Base-by-base conservation (phyloP, 2,113 vertebrate species). In the Aldabrachelys gigantea region DNA sequence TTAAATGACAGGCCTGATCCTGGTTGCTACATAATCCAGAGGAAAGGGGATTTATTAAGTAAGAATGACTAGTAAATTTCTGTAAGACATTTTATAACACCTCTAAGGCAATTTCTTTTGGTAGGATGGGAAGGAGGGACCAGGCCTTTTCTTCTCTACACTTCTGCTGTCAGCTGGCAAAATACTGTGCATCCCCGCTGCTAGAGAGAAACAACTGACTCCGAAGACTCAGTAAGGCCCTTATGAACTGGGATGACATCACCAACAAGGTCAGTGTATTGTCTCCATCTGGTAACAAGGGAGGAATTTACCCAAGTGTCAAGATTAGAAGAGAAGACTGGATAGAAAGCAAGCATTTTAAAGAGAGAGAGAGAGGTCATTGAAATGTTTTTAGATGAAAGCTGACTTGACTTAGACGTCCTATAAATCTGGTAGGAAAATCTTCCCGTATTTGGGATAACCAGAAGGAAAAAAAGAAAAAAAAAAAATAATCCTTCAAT, bases 31-130 rank as follows among this genome's bases (percentile, higher is more conserved):
- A 50, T 44, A 62, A 12, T 10, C 17, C 1, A 50, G 19, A 72
- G n/a, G 50, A 35, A 13, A 2, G 5, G 22, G 31, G 2, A 7
- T 4, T 38, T 1, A 10, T 2, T 22, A 4, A 1, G 1, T 17
- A 13, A 7, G 21, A 11, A 47, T 1, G 6, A 17, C 13, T 5
- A 3, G 41, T 22, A 41, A 8, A 41, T 27, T 24, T n/a, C 14
- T 72, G n/a, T 1, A 53, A 31, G 47, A 47, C 21, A 24, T 14
- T 2, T 1, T 38, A 21, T 21, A 69, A 72, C 75, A 44, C 3
- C 12, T 6, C 41, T 27, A 25, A 5, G 1, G 4, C 25, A 44
- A 76, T 76, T 41, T 27, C 3, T 76, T 44, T 76, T 27, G 25
- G 41, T 44, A 47, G 10, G 38, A 27, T 76, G 38, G 24, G 24